Evolutionary conservation across 2,797 vertebrate genomes (phyloP).

Genomic region (Esox masquinongy): DNA sequence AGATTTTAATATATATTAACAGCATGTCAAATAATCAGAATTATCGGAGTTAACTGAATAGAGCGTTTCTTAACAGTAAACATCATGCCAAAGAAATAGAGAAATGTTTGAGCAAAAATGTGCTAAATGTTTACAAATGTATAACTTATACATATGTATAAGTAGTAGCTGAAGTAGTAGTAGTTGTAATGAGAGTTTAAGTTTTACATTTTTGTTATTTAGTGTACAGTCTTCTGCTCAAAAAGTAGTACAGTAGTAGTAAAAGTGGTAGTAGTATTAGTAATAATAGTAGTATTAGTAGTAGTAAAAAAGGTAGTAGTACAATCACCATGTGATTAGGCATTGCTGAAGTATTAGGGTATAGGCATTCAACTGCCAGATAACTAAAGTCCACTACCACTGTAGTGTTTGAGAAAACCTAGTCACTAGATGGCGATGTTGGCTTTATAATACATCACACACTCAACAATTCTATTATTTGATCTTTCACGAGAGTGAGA

Average conservation of each 20-base stretch:
- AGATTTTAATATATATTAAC: too few relatives aligned
- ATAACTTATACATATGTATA: not conserved
- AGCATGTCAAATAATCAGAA: not conserved
- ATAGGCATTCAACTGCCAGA: not conserved
- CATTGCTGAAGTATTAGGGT: not conserved
- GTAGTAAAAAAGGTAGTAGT: not conserved
- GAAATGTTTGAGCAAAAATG: not conserved
- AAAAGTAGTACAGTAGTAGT: too few relatives aligned
- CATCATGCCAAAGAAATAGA: not conserved
- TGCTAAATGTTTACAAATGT: not conserved
- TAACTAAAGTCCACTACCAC: not conserved
- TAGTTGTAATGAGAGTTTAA: too few relatives aligned
- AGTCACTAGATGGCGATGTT: constrained; percentile 66
- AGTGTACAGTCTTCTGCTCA: too few relatives aligned
- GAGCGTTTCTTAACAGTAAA: not conserved
- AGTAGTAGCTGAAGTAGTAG: too few relatives aligned
- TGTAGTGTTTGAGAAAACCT: constrained; percentile 3
- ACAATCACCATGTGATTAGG: not conserved
- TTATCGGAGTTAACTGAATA: not conserved
- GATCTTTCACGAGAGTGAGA: constrained; percentile 1
- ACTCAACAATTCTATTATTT: not conserved
- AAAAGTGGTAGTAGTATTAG: too few relatives aligned
- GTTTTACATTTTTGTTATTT: too few relatives aligned
- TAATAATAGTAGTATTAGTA: not conserved
- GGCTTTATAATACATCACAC: constrained; percentile 37